A percentile compares a stretch with the other conserved stretches of the same genome.
Evolutionary conservation across 2,888 invertebrate genomes (phyloP).

Genomic region (Volucella zonaria): DNA sequence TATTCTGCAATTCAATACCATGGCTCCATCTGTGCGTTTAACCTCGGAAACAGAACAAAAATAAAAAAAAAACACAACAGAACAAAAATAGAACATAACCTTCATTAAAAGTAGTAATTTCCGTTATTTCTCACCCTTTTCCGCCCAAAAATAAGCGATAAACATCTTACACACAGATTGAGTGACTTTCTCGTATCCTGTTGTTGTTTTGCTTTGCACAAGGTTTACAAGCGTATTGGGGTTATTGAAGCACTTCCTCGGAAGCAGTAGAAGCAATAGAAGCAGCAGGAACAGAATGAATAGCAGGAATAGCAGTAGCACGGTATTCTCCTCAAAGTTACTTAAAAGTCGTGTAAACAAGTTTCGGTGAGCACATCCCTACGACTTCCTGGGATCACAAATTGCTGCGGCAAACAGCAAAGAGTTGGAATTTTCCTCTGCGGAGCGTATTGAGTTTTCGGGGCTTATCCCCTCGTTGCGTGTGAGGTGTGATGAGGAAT

Average conservation of each 20-base stretch:
- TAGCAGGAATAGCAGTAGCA: slow-evolving; percentile 2
- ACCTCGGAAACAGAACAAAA: too few species aligned
- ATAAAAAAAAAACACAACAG: background rate
- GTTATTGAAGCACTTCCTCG: slow-evolving; percentile 29
- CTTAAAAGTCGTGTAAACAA: slow-evolving; percentile 72
- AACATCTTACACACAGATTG: slow-evolving; percentile 63
- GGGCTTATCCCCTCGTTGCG: slow-evolving; percentile 53
- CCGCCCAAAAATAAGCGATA: slow-evolving; percentile 49
- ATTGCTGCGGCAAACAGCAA: slow-evolving; percentile 43
- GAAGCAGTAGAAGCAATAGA: background rate
- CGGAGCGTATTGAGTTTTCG: slow-evolving; percentile 56
- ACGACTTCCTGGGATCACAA: slow-evolving; percentile 48
- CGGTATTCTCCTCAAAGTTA: slow-evolving; percentile 28
- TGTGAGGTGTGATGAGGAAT: slow-evolving; percentile 62
- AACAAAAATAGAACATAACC: slow-evolving; percentile 51
- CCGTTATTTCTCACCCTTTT: slow-evolving; percentile 47
- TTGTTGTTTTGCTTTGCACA: background rate
- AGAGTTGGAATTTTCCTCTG: slow-evolving; percentile 47
- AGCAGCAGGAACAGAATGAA: slow-evolving; percentile 5
- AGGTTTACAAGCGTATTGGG: slow-evolving; percentile 33
- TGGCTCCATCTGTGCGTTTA: background rate
- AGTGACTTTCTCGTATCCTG: slow-evolving; percentile 59
- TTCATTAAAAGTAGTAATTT: slow-evolving; percentile 69
- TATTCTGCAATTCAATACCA: slow-evolving; percentile 9
- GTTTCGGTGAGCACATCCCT: slow-evolving; percentile 61